Evolutionary conservation across 2,113 vertebrate species (phyloP), one percentile per base, ranked within the genome.

Genomic region (Machaerirhynchus nigripectus): DNA sequence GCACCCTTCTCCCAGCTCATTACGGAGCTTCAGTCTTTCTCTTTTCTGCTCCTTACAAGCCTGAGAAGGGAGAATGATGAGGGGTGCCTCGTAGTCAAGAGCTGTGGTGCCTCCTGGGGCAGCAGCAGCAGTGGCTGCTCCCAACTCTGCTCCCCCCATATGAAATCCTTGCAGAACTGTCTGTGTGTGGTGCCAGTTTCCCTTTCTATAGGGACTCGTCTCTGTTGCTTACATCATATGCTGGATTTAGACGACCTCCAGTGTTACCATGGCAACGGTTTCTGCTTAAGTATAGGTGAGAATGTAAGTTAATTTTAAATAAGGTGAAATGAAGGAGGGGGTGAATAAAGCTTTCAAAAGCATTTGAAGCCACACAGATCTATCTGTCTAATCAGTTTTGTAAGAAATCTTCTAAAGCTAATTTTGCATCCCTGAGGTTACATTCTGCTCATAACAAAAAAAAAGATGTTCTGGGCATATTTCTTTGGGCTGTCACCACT

Each of bases 221-320:
- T 76, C 53, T 79, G 87, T 93, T 93, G 67, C 84, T 96, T 91
- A 78, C 82, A 93, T 95, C 73, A 89, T 94, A 61, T 75, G 84
- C 92, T 74, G 59, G 61, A 95, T 97, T 97, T 96, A 97, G 95
- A 94, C 85, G 65, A 89, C 57, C 69, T 94, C 79, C 83, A 87
- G 44, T 9, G 94, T 97, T 97, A 92, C 97, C 91, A 96, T 95
- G 87, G 97, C 60, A 95, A 98, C 80, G 47, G 42, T 86, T 96
- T 94, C 97, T 96, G 75, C 95, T 97, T 97, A 97, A 97, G 73
- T 84, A 91, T 98, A 96, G 92, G 97, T 98, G 96, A 97, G 90
- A 97, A 94, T 95, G 26, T 88, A 97, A 97, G 94, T 98, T 98
- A 97, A 97, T 97, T 97, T 98, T 97, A 97, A 96, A 94, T 96